Percentiles rank a stretch among this genome's conserved stretches.
Evolutionary conservation across 1,140 invertebrate genomes (phyloP).

Genomic region (Drosophila pseudoananassae): DNA sequence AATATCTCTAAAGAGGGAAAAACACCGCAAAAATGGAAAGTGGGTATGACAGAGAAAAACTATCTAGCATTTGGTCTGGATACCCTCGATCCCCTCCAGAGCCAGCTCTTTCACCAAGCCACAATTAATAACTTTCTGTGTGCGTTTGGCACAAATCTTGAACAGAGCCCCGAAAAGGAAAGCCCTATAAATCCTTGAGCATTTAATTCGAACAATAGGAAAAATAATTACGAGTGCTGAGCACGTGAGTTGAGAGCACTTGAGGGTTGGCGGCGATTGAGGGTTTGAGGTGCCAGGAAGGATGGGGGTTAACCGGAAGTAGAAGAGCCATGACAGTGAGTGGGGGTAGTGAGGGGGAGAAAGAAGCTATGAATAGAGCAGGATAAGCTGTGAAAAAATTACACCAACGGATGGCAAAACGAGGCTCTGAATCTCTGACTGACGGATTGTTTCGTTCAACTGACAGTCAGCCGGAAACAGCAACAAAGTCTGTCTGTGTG

Average conservation of each 20-base stretch:
- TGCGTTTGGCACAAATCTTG: slow-evolving; percentile 57
- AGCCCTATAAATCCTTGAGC: slow-evolving; percentile 75
- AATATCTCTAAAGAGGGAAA: background rate
- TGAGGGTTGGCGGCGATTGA: slow-evolving; percentile 15
- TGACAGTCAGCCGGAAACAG: slow-evolving; percentile 73
- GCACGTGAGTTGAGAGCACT: slow-evolving; percentile 77
- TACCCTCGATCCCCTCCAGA: background rate
- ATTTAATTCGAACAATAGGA: slow-evolving; percentile 82
- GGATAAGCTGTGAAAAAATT: slow-evolving; percentile 80
- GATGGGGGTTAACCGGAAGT: slow-evolving; percentile 24
- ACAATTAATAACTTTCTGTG: slow-evolving; percentile 70
- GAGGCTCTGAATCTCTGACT: slow-evolving; percentile 48
- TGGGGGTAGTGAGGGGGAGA: background rate
- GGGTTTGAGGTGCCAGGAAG: background rate
- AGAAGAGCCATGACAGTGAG: background rate
- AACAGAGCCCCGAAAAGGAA: slow-evolving; percentile 33
- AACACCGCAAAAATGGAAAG: slow-evolving; percentile 13
- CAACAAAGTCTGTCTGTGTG: slow-evolving; percentile 54
- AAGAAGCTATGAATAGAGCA: background rate
- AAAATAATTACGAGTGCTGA: slow-evolving; percentile 81
- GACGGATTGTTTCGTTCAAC: slow-evolving; percentile 57
- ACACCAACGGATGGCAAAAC: slow-evolving; percentile 38
- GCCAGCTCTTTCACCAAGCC: slow-evolving; percentile 6
- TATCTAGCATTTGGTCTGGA: slow-evolving; percentile 8
- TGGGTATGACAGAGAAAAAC: slow-evolving; percentile 43